A percentile compares a stretch with the other conserved stretches of the same genome.
These are phyloP conservation scores for Anagrus nilaparvatae DNA, from an alignment of 1,140 invertebrate genomes.

Conservation along the genomic window DNA sequence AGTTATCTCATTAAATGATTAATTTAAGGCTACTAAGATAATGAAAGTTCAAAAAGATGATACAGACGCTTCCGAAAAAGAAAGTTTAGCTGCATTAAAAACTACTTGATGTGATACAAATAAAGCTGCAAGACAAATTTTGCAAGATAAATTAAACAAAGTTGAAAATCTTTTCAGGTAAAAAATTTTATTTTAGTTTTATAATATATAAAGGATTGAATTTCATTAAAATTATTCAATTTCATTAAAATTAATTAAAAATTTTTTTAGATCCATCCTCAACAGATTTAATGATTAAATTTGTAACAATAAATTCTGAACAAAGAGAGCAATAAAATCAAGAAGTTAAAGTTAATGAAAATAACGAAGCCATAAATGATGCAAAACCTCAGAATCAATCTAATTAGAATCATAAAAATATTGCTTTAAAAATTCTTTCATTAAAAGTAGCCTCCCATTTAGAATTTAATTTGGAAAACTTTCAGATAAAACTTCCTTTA, in stretches of 20 bases:
- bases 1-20: conserved; percentile 38
- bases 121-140: conserved; percentile 57
- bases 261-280: conserved; percentile 74
- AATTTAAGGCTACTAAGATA: conserved; percentile 35
- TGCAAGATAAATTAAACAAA: conserved; percentile 61
- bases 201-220: too few species aligned
- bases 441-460: conserved; percentile 78
- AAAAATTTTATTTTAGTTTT: too few species aligned
- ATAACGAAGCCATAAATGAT: conserved; percentile 39
- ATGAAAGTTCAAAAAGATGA: conserved; percentile 43
- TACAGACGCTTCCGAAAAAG: conserved; percentile 40
- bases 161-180: conserved; percentile 39
- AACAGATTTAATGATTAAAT: conserved; percentile 78
- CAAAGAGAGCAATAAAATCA: too few species aligned
- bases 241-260: conserved; percentile 6
- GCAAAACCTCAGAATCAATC: conserved; percentile 22
- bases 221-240: too few species aligned
- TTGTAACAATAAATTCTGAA: conserved; percentile 64
- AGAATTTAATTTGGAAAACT: conserved; percentile 72
- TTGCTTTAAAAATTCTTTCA: conserved; percentile 73
- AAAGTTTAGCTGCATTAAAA: conserved; percentile 53
- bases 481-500: conserved; percentile 52
- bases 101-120: conserved; percentile 57
- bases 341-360: conserved; percentile 39
- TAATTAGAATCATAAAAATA: conserved; percentile 42